Base-by-base conservation (phyloP, 2,113 vertebrate genomes). In the Actenoides lindsayi region DNA sequence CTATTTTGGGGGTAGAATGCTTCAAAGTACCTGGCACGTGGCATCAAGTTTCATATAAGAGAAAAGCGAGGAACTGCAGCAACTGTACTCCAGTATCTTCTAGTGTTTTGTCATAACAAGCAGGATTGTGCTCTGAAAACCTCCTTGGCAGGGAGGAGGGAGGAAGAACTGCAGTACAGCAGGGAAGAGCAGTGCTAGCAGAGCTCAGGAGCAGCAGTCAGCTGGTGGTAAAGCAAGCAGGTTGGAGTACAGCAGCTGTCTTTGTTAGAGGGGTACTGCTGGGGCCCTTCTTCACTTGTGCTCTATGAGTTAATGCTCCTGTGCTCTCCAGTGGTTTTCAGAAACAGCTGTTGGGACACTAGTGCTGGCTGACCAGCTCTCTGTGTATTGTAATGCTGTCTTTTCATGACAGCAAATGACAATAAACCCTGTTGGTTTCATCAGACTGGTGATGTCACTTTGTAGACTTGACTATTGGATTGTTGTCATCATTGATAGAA, bases 1-100 rank as follows among this genome's bases (percentile, higher is more conserved):
- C 91, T 96, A 96, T 95, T 96, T 95, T 95, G 27, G 93, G 90
- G 78, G 75, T 83, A 94, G 85, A 90, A 75, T 83, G 23, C 73
- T 90, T 95, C 71, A 78, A 53, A 95, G 73, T 74, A 77, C 92
- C 63, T 87, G 85, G 90, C 89, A 78, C 10, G 6, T 78, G 79
- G 92, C 83, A 83, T 96, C 64, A 48, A 90, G 68, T 96, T 95
- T 90, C 87, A 27, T 54, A 42, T 60, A 80, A 83, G 74, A 92
- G 88, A 94, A 85, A 93, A 96, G 82, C 27, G 78, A 93, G 84
- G 83, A 94, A 83, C 42, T 94, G 57, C 85, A 94, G 90, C 68
- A 81, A 74, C 69, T 63, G 42, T 80, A 48, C 76, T 86, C 83
- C 33, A 78, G 57, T 63, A 31, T 80, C 46, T 86, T 77, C 33